Evolutionary conservation across 2,113 vertebrate genomes (phyloP).

Genomic region (Chitala chitala): DNA sequence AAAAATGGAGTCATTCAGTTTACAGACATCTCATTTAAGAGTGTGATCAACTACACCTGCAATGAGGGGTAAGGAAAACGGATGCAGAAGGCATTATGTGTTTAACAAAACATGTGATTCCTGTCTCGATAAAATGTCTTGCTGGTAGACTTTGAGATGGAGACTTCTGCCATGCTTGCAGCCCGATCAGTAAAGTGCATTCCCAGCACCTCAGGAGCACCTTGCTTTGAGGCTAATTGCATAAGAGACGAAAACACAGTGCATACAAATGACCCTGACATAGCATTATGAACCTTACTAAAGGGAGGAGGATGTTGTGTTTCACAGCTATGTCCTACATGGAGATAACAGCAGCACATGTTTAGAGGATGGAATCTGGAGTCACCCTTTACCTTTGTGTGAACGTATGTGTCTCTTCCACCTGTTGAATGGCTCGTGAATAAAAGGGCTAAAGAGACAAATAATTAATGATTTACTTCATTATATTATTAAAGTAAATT

Average conservation of each 20-base stretch:
- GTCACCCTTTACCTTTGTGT: conserved; percentile 59
- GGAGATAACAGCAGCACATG: conserved; percentile 65
- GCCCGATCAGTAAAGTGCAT: background rate
- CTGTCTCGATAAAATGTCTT: background rate
- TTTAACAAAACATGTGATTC: background rate
- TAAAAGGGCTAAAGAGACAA: background rate
- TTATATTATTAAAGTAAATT: background rate
- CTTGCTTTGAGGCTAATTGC: no score
- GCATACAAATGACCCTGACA: no score
- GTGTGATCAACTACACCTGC: conserved; percentile 67
- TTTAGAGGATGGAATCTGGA: conserved; percentile 71
- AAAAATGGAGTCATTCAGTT: conserved; percentile 58
- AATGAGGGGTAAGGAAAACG: conserved; percentile 70
- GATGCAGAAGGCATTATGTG: background rate
- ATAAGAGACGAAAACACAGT: no score
- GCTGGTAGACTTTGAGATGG: background rate
- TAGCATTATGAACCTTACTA: background rate
- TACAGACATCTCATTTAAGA: conserved; percentile 59
- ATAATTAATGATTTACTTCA: background rate
- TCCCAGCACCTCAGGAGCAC: no score
- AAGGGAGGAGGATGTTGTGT: background rate
- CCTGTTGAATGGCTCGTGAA: background rate
- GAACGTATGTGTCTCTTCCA: conserved; percentile 56
- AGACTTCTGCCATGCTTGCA: background rate
- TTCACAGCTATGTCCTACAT: conserved; percentile 65